A percentile compares a stretch with the other conserved stretches of the same genome.
Conservation (phyloP, 2,113 vertebrate species). For the Poecile atricapillus region DNA sequence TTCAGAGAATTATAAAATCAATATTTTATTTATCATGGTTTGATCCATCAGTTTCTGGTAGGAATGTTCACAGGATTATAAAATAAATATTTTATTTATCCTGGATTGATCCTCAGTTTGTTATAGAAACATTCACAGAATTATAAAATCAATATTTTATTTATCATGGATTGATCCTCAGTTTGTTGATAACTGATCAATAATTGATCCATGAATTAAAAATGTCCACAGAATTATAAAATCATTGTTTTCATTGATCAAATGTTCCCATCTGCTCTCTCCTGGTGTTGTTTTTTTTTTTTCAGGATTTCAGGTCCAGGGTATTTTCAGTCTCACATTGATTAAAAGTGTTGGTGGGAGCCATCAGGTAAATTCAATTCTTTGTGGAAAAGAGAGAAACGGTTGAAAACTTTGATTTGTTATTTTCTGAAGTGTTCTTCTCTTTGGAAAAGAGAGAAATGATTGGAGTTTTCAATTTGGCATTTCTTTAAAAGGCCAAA, state of each 20-base stretch:
- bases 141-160: no score
- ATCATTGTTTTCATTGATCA: neutral
- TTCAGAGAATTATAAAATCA: neutral
- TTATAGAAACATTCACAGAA: no score
- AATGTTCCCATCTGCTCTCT: accelerated
- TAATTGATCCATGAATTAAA: no score
- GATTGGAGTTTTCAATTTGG: neutral
- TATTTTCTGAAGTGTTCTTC: neutral
- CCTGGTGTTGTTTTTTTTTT: neutral
- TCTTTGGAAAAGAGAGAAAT: neutral
- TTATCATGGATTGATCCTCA: no score
- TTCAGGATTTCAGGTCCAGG: neutral
- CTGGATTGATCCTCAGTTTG: no score
- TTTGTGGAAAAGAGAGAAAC: neutral
- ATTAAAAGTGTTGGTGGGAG: neutral
- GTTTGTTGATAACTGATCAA: no score
- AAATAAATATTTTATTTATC: no score
- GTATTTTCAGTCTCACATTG: neutral
- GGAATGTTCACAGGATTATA: neutral
- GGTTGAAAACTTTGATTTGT: neutral
- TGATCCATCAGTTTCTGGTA: neutral
- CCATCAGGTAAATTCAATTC: neutral
- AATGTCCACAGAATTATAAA: neutral
- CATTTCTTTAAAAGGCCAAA: neutral
- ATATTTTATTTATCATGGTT: neutral